Evolutionary conservation across 2,797 vertebrate species (phyloP), one percentile per base, ranked within the genome.

Genomic region (Rhinatrema bivittatum): DNA sequence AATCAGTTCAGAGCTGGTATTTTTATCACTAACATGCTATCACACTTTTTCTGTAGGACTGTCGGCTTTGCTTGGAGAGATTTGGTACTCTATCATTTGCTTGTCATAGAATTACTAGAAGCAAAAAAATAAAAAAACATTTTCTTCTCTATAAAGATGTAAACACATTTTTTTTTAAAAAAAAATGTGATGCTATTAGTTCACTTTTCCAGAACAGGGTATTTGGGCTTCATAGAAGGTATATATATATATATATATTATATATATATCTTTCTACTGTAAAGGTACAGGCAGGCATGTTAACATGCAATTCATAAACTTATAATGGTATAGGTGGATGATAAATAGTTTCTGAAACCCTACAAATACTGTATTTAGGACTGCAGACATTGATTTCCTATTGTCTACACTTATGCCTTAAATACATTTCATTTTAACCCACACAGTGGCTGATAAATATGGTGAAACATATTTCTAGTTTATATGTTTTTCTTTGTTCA

Each of bases 401-500:
- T 36, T 11, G 14, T 18, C 8, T 22, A n/a, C 19, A 17, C n/a
- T 6, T 53, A 31, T 29, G n/a, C n/a, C 22, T 30, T 15, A 16
- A 22, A 28, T 46, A 23, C 20, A 26, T 20, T 45, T 25, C 12
- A 18, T 16, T 22, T n/a, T 6, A 21, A 25, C 1, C 8, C 4
- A 11, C 16, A 11, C 16, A 38, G 26, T 23, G 15, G 3, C 3
- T 16, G 20, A 13, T 10, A 22, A 5, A 10, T 21, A 10, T 9
- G 32, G 6, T 20, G 12, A 24, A 17, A n/a, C 6, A 2, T 12
- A 16, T 11, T 5, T 4, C 22, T 25, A 13, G 10, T 5, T 16
- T 34, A 15, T 22, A 8, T 19, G 26, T 19, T 33, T 50, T 54
- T 23, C 16, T 32, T 50, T 41, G 19, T 43, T 24, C 31, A 48